Evolutionary conservation across 92 coral and sea anemone species (phyloP), one percentile per base, ranked within the genome.

Genomic region (Zoanthus sansibaricus): DNA sequence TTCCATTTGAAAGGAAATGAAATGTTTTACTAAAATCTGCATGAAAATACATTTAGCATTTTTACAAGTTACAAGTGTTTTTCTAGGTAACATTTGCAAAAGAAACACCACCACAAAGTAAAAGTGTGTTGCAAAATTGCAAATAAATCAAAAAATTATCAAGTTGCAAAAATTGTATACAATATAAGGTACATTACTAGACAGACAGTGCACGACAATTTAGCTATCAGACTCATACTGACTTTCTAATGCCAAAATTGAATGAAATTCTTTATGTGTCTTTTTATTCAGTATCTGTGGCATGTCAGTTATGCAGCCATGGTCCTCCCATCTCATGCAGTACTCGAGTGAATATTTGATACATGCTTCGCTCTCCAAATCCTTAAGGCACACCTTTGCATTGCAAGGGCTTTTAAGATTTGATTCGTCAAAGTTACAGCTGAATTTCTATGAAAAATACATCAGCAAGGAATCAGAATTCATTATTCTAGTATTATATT

Each of bases 201-300:
- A 37, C 4, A 37, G 42, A 37, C 42, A 37, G 3, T 37, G 42
- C 42, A 37, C 42, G 9, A 54, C 47, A 31, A 15, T 15, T 12
- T 37, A 56, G 42, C 52, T 58, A 17, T 59, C 72, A 31, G 84
- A 5, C 44, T 79, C 73, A 42, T 79, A 79, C 14, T 79, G 84
- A 45, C 42, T 59, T 79, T 79, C 55, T 55, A 64, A 42, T 45
- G 54, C 58, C 20, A 79, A n/a, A 66, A 79, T 79, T 67, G 31
- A 18, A 25, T 67, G 18, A 67, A 67, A 67, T 61, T 61, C 84
- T n/a, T 37, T 64, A n/a, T 25, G 46, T 42, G 20, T 7, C 44
- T 79, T 82, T 76, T 91, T 91, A 83, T 91, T 83, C n/a, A 91
- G 55, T 58, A 91, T 42, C 61, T 91, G 88, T 0, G 93, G 93